These are phyloP conservation scores for Lasioglossum lativentre DNA, from an alignment of 2,888 invertebrate species.

Conservation along the genomic window DNA sequence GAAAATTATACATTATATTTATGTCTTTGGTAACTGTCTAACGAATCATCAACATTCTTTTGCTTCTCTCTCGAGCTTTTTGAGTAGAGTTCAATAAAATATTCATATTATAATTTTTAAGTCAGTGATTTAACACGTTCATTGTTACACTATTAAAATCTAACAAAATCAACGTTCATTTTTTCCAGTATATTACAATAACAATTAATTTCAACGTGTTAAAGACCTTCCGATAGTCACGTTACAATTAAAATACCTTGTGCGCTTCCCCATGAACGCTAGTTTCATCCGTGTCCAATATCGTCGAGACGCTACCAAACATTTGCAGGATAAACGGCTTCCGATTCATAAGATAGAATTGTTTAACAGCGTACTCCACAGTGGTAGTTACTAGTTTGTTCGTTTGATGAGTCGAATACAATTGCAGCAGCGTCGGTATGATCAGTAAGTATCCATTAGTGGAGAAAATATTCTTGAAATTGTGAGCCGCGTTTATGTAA, in stretches of 20 bases:
- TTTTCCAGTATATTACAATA: no score
- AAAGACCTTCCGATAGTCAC: not conserved
- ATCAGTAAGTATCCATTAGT: slow-evolving; percentile 98
- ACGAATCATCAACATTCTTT: not conserved
- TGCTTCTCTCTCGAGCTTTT: not conserved
- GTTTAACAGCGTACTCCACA: slow-evolving; percentile 98
- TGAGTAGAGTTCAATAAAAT: not conserved
- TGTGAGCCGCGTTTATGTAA: slow-evolving; percentile 98
- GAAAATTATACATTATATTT: not conserved
- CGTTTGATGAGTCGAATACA: slow-evolving; percentile 99
- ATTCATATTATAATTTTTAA: not conserved
- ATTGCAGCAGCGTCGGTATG: slow-evolving; percentile 98
- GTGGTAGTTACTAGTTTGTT: slow-evolving; percentile 97
- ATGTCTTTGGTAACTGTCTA: not conserved
- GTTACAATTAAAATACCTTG: slow-evolving; percentile 87
- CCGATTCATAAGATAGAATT: slow-evolving; percentile 98
- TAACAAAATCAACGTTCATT: no score
- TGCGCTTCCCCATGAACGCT: slow-evolving; percentile 96
- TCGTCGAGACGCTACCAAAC: slow-evolving; percentile 99
- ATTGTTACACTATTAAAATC: not conserved
- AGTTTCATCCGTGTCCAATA: slow-evolving; percentile 96
- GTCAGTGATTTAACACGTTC: not conserved
- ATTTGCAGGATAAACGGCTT: slow-evolving; percentile 99
- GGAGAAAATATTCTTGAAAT: slow-evolving; percentile 99
- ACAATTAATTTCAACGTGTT: not conserved